Evolutionary conservation across 2,797 vertebrate species (phyloP).

Genomic region (Thaleichthys pacificus): DNA sequence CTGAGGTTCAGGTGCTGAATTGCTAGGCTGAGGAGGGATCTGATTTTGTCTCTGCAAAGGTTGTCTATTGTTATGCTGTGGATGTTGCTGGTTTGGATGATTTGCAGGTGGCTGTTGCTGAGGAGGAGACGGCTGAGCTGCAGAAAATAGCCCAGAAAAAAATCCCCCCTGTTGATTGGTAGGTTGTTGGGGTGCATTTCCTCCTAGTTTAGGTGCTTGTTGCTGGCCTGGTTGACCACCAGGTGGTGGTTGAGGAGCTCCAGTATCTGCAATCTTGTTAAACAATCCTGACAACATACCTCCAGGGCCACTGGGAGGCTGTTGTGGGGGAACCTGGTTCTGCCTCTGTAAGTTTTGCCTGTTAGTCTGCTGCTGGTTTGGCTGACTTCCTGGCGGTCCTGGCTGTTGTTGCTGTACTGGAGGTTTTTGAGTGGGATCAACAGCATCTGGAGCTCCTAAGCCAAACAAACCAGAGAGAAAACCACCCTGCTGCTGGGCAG

Average conservation of each 20-base stretch:
- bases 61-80: conserved; percentile 68
- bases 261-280: conserved; percentile 71
- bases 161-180: conserved; percentile 71
- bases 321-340: conserved; percentile 58
- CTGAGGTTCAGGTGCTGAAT: conserved; percentile 63
- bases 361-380: conserved; percentile 46
- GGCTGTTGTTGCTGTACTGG: conserved; percentile 39
- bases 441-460: conserved; percentile 57
- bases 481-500: conserved; percentile 67
- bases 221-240: conserved; percentile 52
- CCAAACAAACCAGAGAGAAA: conserved; percentile 78
- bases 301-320: conserved; percentile 55
- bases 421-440: conserved; percentile 42
- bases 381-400: conserved; percentile 32
- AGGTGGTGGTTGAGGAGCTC: conserved; percentile 40
- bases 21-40: conserved; percentile 56
- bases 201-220: conserved; percentile 44
- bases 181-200: conserved; percentile 54
- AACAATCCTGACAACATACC: conserved; percentile 75
- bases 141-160: conserved; percentile 73
- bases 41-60: conserved; percentile 73
- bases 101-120: conserved; percentile 44
- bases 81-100: conserved; percentile 57
- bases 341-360: conserved; percentile 64
- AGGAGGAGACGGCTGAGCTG: conserved; percentile 39